phyloP scores from a whole-genome alignment of 2,888 invertebrate genomes.

The Acleris literana region DNA sequence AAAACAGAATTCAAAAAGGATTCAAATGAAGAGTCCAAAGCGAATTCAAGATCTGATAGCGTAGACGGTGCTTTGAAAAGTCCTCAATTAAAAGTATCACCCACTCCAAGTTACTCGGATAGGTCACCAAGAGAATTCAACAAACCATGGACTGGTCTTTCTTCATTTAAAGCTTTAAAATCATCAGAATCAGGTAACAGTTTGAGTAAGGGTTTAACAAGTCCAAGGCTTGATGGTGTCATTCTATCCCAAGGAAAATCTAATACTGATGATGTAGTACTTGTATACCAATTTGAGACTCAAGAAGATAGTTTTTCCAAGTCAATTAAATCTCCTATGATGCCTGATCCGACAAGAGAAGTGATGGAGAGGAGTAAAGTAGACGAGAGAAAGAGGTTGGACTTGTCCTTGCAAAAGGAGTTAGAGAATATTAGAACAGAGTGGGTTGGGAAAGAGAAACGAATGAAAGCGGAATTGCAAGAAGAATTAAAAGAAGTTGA shows the following conservation, averaged over 20 bases:
- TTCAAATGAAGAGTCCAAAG: slow-evolving; percentile 53
- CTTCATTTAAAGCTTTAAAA: slow-evolving; percentile 61
- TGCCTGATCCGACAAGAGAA: slow-evolving; percentile 70
- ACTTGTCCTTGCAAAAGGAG: slow-evolving; percentile 75
- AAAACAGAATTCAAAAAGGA: slow-evolving; percentile 50
- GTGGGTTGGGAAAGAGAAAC: slow-evolving; percentile 82
- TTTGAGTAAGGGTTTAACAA: slow-evolving; percentile 61
- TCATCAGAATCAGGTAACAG: slow-evolving; percentile 66
- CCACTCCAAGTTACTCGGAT: slow-evolving; percentile 64
- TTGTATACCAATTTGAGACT: slow-evolving; percentile 76
- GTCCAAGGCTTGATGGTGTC: slow-evolving; percentile 74
- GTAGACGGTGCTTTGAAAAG: slow-evolving; percentile 53
- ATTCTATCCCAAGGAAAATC: slow-evolving; percentile 77
- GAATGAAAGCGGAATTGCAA: slow-evolving; percentile 79
- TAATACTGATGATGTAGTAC: slow-evolving; percentile 72
- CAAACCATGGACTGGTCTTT: slow-evolving; percentile 66
- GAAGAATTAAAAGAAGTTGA: slow-evolving; percentile 79
- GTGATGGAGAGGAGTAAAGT: slow-evolving; percentile 72
- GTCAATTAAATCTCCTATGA: slow-evolving; percentile 65
- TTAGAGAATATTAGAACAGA: slow-evolving; percentile 82
- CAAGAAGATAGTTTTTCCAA: slow-evolving; percentile 62
- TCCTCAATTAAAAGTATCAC: slow-evolving; percentile 64
- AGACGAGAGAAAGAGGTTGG: slow-evolving; percentile 71
- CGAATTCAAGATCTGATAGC: slow-evolving; percentile 49
- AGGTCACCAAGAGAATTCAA: slow-evolving; percentile 66